Evolutionary conservation across 2,113 vertebrate species (phyloP), one percentile per base, ranked within the genome.

Genomic region (Excalfactoria chinensis): DNA sequence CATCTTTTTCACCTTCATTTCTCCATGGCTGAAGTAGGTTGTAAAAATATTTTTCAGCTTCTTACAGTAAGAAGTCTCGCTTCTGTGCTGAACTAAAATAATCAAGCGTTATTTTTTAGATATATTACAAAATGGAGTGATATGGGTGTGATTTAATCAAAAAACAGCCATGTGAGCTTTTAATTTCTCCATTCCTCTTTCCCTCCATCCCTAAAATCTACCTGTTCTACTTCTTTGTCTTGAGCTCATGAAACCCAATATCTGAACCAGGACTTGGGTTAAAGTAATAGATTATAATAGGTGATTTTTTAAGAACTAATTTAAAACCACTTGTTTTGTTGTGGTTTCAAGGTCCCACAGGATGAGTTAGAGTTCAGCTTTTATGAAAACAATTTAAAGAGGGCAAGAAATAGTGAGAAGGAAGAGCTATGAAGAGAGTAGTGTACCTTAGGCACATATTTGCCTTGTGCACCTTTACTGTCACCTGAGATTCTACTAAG

Each of bases 181-280:
- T 62, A 37, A n/a, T 53, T 87, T 62, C 8, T 55, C 32, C 5
- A 19, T 34, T 73, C 13, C 8, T 14, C 10, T 20, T 6, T 2
- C 12, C 3, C 12, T 3, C 5, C 1, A 6, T 2, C 3, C 8
- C 11, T 9, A 46, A 17, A 35, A 28, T 12, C 11, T 25, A 3
- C 11, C 8, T 30, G 13, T 67, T 84, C n/a, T 40, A 63, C 25
- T 15, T 25, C 21, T 69, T 62, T 74, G 4, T 41, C 37, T n/a
- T 84, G 56, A 69, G 22, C 3, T 66, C 22, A 3, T 70, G 26
- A n/a, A 72, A 84, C 4, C 23, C 74, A 13, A 40, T 51, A 40
- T 26, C 21, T 2, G 8, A 76, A 64, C 46, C 9, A 83, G 4
- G 32, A 12, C 5, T 66, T 72, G 21, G 8, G 15, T 37, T 22